Evolutionary conservation across 2,113 vertebrate species (phyloP).

Genomic region (Stercorarius parasiticus): DNA sequence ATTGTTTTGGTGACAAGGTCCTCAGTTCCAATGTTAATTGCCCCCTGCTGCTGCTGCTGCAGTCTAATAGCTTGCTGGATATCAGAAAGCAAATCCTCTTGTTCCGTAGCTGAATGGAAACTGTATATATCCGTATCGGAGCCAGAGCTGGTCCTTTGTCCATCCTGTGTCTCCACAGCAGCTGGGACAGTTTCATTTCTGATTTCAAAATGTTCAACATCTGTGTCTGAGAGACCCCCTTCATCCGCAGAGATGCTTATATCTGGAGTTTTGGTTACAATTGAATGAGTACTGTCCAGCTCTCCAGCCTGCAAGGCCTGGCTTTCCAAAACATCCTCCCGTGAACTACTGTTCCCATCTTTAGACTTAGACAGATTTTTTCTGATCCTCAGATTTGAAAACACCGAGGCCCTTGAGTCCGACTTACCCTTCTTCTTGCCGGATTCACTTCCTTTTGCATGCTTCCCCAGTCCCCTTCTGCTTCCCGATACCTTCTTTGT

Average conservation of each 20-base stretch:
- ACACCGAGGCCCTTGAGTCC: constrained; percentile 88
- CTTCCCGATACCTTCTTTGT: constrained; percentile 85
- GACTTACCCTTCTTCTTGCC: constrained; percentile 88
- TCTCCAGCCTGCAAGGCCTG: constrained; percentile 81
- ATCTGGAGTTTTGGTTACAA: constrained; percentile 86
- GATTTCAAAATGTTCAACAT: constrained; percentile 72
- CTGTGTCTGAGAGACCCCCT: constrained; percentile 86
- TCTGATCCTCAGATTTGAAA: constrained; percentile 91
- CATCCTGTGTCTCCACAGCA: constrained; percentile 74
- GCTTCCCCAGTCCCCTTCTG: constrained; percentile 83
- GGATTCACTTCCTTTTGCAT: constrained; percentile 78
- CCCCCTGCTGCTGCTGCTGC: constrained; percentile 84
- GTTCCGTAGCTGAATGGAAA: constrained; percentile 94
- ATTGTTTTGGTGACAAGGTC: constrained; percentile 69
- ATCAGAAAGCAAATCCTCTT: constrained; percentile 95
- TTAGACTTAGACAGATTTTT: constrained; percentile 88
- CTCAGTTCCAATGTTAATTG: constrained; percentile 59
- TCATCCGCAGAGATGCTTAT: constrained; percentile 89
- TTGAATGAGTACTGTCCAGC: constrained; percentile 81
- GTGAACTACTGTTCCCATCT: constrained; percentile 80
- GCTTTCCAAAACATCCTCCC: constrained; percentile 84
- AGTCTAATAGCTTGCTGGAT: constrained; percentile 94
- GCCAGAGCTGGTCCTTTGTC: constrained; percentile 89
- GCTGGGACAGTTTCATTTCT: constrained; percentile 69
- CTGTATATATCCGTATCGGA: constrained; percentile 98